Evolutionary conservation across 2,797 vertebrate species (phyloP).

Genomic region (Phyllotis vaccarum): DNA sequence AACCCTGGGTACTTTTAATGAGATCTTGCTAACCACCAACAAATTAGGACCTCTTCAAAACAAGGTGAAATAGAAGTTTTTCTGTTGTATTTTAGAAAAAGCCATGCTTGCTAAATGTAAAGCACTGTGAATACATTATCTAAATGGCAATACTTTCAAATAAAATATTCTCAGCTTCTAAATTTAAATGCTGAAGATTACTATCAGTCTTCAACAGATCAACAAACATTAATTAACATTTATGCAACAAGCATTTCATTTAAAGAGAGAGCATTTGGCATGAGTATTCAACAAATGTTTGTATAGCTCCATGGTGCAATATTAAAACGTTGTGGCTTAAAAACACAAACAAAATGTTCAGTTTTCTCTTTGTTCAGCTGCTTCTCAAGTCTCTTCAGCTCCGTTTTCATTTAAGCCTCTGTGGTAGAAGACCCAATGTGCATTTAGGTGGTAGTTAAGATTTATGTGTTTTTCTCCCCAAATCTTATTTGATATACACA

Average conservation of each 20-base stretch:
- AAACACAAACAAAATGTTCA: not conserved
- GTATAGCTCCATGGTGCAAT: not conserved
- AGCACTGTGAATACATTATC: slow-evolving; percentile 4
- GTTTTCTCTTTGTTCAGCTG: slow-evolving; percentile 41
- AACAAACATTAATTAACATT: slow-evolving; percentile 67
- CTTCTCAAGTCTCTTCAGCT: not conserved
- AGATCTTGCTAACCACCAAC: slow-evolving; percentile 45
- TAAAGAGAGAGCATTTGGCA: slow-evolving; percentile 21
- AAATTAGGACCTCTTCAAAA: slow-evolving; percentile 64
- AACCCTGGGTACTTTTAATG: not conserved
- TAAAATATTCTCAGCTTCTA: slow-evolving; percentile 61
- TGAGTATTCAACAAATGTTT: slow-evolving; percentile 66
- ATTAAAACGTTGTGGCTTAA: not conserved
- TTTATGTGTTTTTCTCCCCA: not conserved
- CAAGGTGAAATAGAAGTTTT: slow-evolving; percentile 35
- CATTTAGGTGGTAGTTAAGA: slow-evolving; percentile 31
- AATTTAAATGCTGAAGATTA: slow-evolving; percentile 55
- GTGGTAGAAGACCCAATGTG: slow-evolving; percentile 9
- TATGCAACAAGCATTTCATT: slow-evolving; percentile 49
- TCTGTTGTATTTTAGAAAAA: slow-evolving; percentile 55
- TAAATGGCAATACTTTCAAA: slow-evolving; percentile 49
- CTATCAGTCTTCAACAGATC: slow-evolving; percentile 38
- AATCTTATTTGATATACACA: slow-evolving; percentile 1
- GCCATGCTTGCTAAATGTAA: slow-evolving; percentile 25
- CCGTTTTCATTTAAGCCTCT: not conserved